Conservation (phyloP, 2,113 vertebrate species). For the Arenaria interpres region DNA sequence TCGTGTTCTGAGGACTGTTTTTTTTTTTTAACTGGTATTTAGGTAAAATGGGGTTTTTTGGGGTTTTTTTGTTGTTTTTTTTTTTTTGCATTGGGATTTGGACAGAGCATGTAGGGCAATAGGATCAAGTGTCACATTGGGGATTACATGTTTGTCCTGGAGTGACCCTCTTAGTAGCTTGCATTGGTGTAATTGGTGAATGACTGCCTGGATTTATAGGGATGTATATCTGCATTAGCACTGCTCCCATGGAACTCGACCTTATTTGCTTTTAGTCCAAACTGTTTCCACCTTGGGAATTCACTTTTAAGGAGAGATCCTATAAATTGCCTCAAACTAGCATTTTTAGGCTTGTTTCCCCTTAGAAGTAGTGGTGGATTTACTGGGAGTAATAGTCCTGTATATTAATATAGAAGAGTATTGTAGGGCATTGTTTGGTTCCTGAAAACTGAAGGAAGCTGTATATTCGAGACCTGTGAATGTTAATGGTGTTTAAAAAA, state of each 20-base stretch:
- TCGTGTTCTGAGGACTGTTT: not conserved
- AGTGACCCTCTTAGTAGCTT: conserved; percentile 56
- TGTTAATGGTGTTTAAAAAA: not conserved
- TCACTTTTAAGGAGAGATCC: not conserved
- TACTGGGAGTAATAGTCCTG: not conserved
- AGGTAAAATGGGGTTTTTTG: not conserved
- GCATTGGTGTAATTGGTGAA: conserved; percentile 44
- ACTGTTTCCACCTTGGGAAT: not conserved
- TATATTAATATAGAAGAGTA: not conserved
- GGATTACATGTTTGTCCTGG: conserved; percentile 53
- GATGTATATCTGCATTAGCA: conserved; percentile 41
- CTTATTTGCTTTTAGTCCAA: conserved; percentile 10
- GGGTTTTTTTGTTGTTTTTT: not conserved
- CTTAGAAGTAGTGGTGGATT: not conserved
- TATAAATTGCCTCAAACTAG: not conserved
- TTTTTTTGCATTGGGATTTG: not conserved
- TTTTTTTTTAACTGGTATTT: not conserved
- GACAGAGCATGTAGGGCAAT: conserved; percentile 25
- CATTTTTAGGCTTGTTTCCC: not conserved
- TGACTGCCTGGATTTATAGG: conserved; percentile 42
- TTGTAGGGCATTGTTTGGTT: fast-evolving
- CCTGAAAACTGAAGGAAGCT: not conserved
- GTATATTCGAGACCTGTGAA: not conserved
- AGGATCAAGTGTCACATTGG: conserved; percentile 62
- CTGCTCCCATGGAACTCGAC: not conserved